Evolutionary conservation across 1,140 invertebrate genomes (phyloP), one percentile per base, ranked within the genome.

Genomic region (Lasioglossum baleicum): DNA sequence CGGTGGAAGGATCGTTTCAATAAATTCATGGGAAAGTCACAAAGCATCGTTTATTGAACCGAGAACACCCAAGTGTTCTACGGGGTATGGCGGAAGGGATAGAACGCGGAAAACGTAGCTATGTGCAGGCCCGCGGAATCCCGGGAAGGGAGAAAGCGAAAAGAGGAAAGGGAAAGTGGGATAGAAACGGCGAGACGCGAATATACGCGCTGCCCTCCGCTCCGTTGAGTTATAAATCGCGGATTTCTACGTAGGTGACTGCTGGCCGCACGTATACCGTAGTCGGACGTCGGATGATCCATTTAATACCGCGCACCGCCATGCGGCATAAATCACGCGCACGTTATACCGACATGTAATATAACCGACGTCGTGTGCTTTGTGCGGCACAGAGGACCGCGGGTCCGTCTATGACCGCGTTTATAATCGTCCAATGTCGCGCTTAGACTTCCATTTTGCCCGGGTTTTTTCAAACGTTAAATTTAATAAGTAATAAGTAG

Each of bases 341-440:
- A 83, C 81, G 87, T 88, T 88, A 88, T 82, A 87, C 83, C 83
- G 81, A 88, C 85, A 77, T 87, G 83, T 86, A 88, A 88, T 88
- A 88, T 88, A 88, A 88, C 86, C 85, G 74, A 83, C 86, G 78
- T 85, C 83, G 81, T 80, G 75, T 75, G 85, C 83, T 80, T 80
- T 75, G 71, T 74, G 63, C 61, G 69, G 22, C n/a, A 71, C 44
- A 17, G 75, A 44, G 75, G 51, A 22, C 67, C 67, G 26, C 75
- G 75, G 70, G 51, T 44, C 11, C 75, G 58, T 51, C 67, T 58
- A 72, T 68, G 75, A 64, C 17, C 70, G 69, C 60, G 69, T 53
- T 64, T 51, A 72, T 35, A 72, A 35, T 78, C 48, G 76, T n/a
- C 22, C 42, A 2, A 22, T 60, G 56, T 77, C 56, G 26, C 68